phyloP scores from a whole-genome alignment of 2,888 invertebrate species.

The Asteroscopus sphinx region DNA sequence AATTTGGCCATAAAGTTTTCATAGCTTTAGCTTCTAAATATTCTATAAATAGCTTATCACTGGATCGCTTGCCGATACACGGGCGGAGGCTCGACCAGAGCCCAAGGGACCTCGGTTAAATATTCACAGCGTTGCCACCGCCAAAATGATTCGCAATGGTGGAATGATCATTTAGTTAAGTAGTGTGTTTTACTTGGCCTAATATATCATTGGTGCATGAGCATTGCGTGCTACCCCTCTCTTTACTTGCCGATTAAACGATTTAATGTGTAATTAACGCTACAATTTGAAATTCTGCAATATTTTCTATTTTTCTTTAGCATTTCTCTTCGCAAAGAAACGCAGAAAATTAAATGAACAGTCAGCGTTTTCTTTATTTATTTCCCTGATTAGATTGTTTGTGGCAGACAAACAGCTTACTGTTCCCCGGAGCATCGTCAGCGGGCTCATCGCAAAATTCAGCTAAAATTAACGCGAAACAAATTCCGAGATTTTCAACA shows the following conservation, averaged over 20 bases:
- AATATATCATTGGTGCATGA: no score
- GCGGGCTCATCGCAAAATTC: background rate
- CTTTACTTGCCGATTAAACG: no score
- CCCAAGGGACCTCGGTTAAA: conserved; percentile 47
- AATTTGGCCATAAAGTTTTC: background rate
- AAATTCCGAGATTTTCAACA: background rate
- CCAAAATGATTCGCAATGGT: conserved; percentile 28
- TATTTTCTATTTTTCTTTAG: background rate
- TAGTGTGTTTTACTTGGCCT: conserved; percentile 9
- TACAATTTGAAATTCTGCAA: no score
- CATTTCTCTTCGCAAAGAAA: no score
- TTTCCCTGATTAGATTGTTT: conserved; percentile 10
- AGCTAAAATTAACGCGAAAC: background rate
- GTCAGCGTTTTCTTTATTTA: conserved; percentile 1
- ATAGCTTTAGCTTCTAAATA: background rate
- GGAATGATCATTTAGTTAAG: conserved; percentile 20
- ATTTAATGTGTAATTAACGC: no score
- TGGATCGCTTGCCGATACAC: background rate
- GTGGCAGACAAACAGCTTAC: conserved; percentile 5
- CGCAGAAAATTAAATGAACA: no score
- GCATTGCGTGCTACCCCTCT: no score
- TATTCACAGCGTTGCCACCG: conserved; percentile 43
- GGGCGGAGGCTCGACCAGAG: conserved; percentile 6
- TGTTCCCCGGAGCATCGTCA: conserved; percentile 5
- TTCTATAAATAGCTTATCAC: conserved; percentile 10